phyloP scores from a whole-genome alignment of 1,140 invertebrate species.

The Procambarus virginalis region DNA sequence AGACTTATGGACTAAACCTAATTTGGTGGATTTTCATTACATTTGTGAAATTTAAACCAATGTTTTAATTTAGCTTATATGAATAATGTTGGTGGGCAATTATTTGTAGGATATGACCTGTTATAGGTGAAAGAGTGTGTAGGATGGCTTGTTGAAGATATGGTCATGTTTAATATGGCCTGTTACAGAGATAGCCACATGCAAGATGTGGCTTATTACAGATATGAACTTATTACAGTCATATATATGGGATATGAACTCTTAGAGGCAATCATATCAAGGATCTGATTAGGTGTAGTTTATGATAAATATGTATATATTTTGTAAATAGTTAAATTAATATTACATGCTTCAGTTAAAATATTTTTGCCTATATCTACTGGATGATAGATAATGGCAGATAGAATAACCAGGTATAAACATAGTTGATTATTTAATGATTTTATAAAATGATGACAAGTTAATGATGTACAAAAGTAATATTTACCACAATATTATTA shows the following conservation, averaged over 20 bases:
- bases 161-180: too few relatives aligned
- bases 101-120: conserved; percentile 40
- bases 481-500: neutral
- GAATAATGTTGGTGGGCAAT: conserved; percentile 56
- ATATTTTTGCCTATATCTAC: neutral
- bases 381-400: neutral
- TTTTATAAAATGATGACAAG: neutral
- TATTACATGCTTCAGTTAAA: conserved; percentile 20
- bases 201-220: too few relatives aligned
- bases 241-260: conserved; percentile 25
- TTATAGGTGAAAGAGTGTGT: neutral
- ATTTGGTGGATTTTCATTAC: neutral
- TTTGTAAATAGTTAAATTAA: conserved; percentile 50
- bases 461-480: neutral
- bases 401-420: neutral
- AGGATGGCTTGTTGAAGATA: too few relatives aligned
- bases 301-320: conserved; percentile 40
- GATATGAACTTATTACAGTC: too few relatives aligned
- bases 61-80: neutral
- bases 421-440: neutral
- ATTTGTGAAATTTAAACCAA: neutral
- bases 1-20: neutral
- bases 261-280: conserved; percentile 15
- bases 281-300: conserved; percentile 61
- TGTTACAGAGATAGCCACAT: too few relatives aligned